A percentile compares a stretch with the other conserved stretches of the same genome.
phyloP scores from a whole-genome alignment of 2,888 invertebrate species.

The Amphipoea lucens region DNA sequence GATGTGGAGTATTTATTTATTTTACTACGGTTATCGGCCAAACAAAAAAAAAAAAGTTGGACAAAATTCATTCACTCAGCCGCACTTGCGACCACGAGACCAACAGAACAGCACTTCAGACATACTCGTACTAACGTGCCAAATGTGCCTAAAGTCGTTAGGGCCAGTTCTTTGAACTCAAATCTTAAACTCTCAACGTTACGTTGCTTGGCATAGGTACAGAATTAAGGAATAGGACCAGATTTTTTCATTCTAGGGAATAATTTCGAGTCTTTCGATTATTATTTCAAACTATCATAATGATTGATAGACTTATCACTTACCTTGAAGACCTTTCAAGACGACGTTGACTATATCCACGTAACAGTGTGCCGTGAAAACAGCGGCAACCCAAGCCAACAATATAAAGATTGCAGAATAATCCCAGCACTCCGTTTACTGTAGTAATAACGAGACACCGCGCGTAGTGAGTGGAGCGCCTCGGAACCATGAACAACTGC shows the following conservation, averaged over 20 bases:
- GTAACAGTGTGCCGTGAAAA: background rate
- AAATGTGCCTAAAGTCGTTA: background rate
- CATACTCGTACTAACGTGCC: background rate
- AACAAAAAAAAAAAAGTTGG: background rate
- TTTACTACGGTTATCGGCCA: background rate
- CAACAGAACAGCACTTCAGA: background rate
- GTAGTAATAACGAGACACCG: background rate
- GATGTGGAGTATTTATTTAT: background rate
- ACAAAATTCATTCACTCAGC: background rate
- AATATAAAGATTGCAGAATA: conserved; percentile 46
- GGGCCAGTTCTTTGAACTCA: background rate
- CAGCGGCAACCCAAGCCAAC: background rate
- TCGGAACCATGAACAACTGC: conserved; percentile 44
- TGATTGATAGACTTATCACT: no score
- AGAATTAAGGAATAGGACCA: background rate
- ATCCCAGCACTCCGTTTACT: no score
- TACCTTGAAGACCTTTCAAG: no score
- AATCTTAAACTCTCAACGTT: background rate
- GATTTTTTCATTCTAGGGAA: no score
- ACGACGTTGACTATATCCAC: no score
- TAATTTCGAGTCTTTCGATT: no score
- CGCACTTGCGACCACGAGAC: no score
- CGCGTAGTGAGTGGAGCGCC: conserved; percentile 15
- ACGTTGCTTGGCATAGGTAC: background rate
- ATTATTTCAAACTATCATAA: no score